These are phyloP conservation scores for Prionace glauca DNA, from an alignment of 2,797 vertebrate genomes.

Conservation along the genomic window DNA sequence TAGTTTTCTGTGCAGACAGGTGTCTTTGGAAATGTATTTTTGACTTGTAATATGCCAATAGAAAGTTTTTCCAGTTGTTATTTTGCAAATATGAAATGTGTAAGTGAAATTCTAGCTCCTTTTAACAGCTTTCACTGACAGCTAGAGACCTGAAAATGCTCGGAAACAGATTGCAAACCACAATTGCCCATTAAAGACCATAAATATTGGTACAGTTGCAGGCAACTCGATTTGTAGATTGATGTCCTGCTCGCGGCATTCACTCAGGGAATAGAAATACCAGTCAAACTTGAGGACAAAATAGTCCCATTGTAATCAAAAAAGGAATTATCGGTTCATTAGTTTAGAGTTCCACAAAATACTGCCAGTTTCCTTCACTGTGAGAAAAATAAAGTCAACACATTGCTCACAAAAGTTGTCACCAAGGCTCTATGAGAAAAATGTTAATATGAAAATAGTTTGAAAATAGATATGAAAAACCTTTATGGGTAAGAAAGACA, in stretches of 20 bases:
- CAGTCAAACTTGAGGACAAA: neutral
- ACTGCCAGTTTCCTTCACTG: neutral
- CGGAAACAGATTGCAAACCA: slow-evolving; percentile 5
- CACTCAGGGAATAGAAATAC: neutral
- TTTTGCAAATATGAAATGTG: slow-evolving; percentile 13
- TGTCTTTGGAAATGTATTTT: neutral
- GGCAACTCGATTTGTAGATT: neutral
- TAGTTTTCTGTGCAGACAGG: neutral
- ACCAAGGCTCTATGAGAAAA: neutral
- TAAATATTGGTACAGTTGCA: neutral
- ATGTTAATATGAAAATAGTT: neutral
- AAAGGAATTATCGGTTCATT: neutral
- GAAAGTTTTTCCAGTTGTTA: neutral
- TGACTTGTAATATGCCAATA: neutral
- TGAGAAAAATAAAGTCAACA: slow-evolving; percentile 1
- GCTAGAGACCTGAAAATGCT: neutral
- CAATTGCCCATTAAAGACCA: slow-evolving; percentile 26
- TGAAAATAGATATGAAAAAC: no score
- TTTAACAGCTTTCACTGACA: neutral
- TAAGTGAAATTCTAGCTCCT: neutral
- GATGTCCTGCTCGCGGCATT: neutral
- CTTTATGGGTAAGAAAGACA: neutral
- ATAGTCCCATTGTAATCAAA: neutral
- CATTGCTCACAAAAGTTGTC: neutral
- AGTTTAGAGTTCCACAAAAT: neutral